Evolutionary conservation across 1,140 invertebrate species (phyloP).

Genomic region (Polyergus mexicanus): DNA sequence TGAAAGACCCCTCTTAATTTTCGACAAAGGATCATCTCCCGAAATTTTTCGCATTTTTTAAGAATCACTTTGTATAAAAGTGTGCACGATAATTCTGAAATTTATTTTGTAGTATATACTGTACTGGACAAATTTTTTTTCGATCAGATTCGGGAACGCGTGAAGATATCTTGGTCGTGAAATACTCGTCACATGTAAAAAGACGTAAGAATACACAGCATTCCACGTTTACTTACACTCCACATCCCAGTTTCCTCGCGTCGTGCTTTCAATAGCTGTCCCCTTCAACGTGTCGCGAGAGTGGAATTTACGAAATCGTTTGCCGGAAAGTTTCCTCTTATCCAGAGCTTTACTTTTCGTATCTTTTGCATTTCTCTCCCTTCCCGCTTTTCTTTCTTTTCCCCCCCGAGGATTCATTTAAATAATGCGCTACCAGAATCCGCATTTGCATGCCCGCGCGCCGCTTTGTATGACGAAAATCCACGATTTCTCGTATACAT

Average conservation of each 20-base stretch:
- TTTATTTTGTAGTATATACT: neutral
- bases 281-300: slow-evolving; percentile 37
- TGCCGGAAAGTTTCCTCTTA: slow-evolving; percentile 54
- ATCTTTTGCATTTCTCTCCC: neutral
- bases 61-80: too few relatives aligned
- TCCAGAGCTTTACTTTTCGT: slow-evolving; percentile 13
- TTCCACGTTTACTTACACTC: slow-evolving; percentile 44
- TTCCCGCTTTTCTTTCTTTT: slow-evolving; percentile 5
- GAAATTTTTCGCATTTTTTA: too few relatives aligned
- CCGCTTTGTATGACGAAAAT: slow-evolving; percentile 3
- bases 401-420: slow-evolving; percentile 3
- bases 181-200: slow-evolving; percentile 9
- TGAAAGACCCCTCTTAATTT: too few relatives aligned
- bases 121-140: neutral
- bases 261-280: slow-evolving; percentile 47
- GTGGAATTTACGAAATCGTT: slow-evolving; percentile 60
- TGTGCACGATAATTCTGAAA: neutral
- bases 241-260: slow-evolving; percentile 29
- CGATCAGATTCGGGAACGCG: neutral
- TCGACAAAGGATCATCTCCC: too few relatives aligned
- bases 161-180: slow-evolving; percentile 22
- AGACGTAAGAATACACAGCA: slow-evolving; percentile 53
- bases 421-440: slow-evolving; percentile 51
- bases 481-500: slow-evolving; percentile 4
- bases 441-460: slow-evolving; percentile 22